phyloP scores from a whole-genome alignment of 2,113 vertebrate species.

The Drymodes brunneopygia region DNA sequence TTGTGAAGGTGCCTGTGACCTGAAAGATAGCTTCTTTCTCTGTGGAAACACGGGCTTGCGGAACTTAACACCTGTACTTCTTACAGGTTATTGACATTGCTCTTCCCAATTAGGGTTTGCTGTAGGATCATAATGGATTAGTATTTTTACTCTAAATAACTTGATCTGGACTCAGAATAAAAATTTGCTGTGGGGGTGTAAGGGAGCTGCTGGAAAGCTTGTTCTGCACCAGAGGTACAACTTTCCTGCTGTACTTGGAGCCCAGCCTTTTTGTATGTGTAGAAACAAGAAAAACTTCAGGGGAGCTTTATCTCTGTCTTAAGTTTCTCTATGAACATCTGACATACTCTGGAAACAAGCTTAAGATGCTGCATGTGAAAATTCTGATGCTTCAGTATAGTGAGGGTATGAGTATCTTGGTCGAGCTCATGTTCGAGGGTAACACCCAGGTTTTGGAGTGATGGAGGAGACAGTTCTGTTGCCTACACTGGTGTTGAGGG shows the following conservation, averaged over 20 bases:
- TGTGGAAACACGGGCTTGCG: background rate
- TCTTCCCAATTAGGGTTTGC: background rate
- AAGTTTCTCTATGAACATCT: background rate
- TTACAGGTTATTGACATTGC: rapidly evolving
- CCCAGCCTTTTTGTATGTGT: background rate
- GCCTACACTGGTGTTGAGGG: background rate
- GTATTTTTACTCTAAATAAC: background rate
- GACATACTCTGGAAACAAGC: background rate
- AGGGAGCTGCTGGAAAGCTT: background rate
- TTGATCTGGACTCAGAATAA: background rate
- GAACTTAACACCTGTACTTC: background rate
- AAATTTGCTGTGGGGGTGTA: background rate
- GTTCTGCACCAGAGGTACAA: background rate
- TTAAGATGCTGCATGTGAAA: background rate
- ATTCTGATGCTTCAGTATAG: background rate
- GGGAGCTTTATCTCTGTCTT: background rate
- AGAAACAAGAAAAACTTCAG: background rate
- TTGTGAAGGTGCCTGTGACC: background rate
- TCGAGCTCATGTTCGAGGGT: background rate
- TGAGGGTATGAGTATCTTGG: background rate
- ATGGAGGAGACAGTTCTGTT: background rate
- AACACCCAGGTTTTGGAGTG: background rate
- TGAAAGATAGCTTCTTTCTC: background rate
- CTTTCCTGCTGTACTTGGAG: background rate
- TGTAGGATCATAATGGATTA: background rate